Conservation (phyloP, 1,140 invertebrate species). For the Drosophila lowei region DNA sequence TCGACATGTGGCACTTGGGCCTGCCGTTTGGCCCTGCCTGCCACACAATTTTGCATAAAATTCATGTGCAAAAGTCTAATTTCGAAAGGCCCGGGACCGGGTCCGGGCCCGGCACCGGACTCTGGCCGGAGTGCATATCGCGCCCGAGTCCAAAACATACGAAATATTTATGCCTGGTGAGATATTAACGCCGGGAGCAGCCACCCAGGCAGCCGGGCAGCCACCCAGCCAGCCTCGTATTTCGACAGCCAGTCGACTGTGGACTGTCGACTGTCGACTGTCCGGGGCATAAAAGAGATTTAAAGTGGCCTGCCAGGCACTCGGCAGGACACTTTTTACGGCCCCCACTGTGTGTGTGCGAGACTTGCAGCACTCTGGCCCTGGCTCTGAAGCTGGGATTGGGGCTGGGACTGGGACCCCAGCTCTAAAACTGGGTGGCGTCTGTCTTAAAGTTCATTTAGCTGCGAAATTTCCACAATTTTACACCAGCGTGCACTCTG, state of each 20-base stretch:
- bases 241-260: conserved; percentile 33
- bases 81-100: conserved; percentile 23
- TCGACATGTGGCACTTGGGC: conserved; percentile 58
- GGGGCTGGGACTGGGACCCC: no score
- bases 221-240: conserved; percentile 8
- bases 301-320: conserved; percentile 32
- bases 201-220: no score
- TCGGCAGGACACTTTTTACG: conserved; percentile 22
- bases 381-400: background rate
- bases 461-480: conserved; percentile 53
- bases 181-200: conserved; percentile 48
- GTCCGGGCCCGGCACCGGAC: no score
- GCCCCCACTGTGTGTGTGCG: no score
- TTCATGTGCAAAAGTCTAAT: conserved; percentile 70
- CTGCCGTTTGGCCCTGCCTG: conserved; percentile 18
- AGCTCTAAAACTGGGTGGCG: no score
- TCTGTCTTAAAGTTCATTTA: conserved; percentile 48
- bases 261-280: no score
- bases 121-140: conserved; percentile 35
- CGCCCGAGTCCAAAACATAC: conserved; percentile 29
- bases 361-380: no score
- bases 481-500: conserved; percentile 32
- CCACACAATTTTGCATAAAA: conserved; percentile 43
- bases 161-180: conserved; percentile 63
- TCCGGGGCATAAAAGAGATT: conserved; percentile 38